Base-by-base conservation (phyloP, 2,113 vertebrate species). In the Symphodus melops region DNA sequence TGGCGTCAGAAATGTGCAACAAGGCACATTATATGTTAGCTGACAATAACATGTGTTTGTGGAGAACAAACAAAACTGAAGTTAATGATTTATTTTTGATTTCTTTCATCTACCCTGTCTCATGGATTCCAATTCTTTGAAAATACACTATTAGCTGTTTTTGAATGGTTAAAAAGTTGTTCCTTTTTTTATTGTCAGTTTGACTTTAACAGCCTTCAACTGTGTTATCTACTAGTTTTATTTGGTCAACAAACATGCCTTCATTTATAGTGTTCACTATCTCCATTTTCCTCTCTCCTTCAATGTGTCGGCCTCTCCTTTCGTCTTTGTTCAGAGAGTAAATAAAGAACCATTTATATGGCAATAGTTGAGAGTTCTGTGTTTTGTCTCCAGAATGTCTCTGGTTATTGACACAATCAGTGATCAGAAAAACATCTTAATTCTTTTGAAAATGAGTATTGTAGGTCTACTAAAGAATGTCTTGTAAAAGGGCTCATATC, bases 241-340 rank as follows among this genome's bases (percentile, higher is more conserved):
- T 46, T 57, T 46, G 52, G 28, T 20, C 12, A 6, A 55, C 55
- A 74, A 57, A 57, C 56, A 54, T 28, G 21, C 19, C 57, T 51
- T 20, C 11, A 49, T 9, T 44, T 49, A 21, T 0, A 61, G 33
- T 0, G 28, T 48, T 21, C 4, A 39, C 49, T 70, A 21, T 53
- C 28, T 52, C 17, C 7, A 1, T 23, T 46, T 46, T 54, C 20
- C 14, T 59, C 11, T 59, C 25, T 51, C 7, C 52, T 17, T 9
- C 10, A 3, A 10, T 16, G 5, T 33, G 12, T 9, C 59, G 63
- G 2, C 36, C 21, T 68, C 4, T 21, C 36, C 12, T 6, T 28
- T 33, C 4, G 33, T 33, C 28, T 51, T n/a, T 25, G 33, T 42
- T 28, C 21, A 49, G 60, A 36, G 14, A 58, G n/a, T 46, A 52